Base-by-base conservation (phyloP, 2,888 invertebrate genomes). In the Stenolophus ochropezus region DNA sequence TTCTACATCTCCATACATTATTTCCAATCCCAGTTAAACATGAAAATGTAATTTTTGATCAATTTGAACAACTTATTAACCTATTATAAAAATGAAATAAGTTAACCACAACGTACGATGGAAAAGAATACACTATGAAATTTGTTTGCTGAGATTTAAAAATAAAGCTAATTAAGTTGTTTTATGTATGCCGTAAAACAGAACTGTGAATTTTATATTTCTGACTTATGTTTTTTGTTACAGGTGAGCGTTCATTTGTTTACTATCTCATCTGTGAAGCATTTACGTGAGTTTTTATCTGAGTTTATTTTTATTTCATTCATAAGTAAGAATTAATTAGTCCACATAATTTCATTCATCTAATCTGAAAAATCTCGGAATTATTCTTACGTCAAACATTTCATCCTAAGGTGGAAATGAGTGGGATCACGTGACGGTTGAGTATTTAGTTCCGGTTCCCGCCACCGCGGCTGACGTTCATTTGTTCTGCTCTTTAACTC, bases 391-490 rank as follows among this genome's bases (percentile, higher is more conserved):
- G 61, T 61, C 61, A 61, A 61, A 61, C 61, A 61, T n/a, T 21
- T 58, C 58, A 58, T 23, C 20, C 53, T 53, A 6, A 1, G 4
- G 18, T 53, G 20, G 21, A 18, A 61, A 61, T 33, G 18, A 33
- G 33, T 27, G 18, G 65, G 23, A 47, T 42, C 14, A 65, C 33
- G 14, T n/a, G n/a, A 65, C 23, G 5, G 71, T 11, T 42, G 71
- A 49, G 83, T 85, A 85, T 86, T 87, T 87, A 86, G 87, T 87
- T 88, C 87, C 87, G 87, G 87, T 84, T 84, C 83, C 85, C 83
- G 78, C 83, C 83, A 84, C 83, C 85, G 85, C 42, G 16, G 77
- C 42, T 33, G 21, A 47, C 47, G 33, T 51, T 79, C 79, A 79
- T 79, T 79, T 79, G 71, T 79, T 79, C 23, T 71, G 78, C 65